phyloP scores from a whole-genome alignment of 2,888 invertebrate species.

The Mythimna pallens region DNA sequence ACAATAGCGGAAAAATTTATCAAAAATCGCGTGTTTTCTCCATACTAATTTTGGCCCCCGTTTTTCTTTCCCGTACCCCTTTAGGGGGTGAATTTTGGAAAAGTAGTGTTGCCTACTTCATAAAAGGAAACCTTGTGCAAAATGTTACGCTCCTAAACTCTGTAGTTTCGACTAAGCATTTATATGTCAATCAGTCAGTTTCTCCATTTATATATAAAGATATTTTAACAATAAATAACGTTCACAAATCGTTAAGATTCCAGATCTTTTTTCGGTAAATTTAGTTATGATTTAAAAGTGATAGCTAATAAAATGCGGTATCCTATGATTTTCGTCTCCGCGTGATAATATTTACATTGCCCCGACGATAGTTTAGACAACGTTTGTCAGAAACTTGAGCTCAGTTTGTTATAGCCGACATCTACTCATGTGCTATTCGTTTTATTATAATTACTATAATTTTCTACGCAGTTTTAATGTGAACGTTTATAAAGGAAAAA shows the following conservation, averaged over 20 bases:
- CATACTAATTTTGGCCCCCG: too few species aligned
- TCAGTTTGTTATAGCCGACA: constrained; percentile 46
- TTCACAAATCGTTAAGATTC: not conserved
- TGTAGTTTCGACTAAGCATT: too few species aligned
- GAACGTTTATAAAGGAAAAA: not conserved
- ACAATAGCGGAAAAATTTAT: too few species aligned
- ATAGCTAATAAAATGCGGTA: constrained; percentile 36
- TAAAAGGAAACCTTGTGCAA: too few species aligned
- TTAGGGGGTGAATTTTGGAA: too few species aligned
- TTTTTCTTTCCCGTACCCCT: too few species aligned
- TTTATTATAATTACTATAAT: constrained; percentile 31
- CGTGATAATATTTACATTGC: constrained; percentile 74
- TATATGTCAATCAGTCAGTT: too few species aligned
- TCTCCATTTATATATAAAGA: too few species aligned
- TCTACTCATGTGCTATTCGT: constrained; percentile 33
- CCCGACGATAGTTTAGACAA: constrained; percentile 69
- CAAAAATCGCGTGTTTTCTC: too few species aligned
- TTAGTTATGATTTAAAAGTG: constrained; percentile 10
- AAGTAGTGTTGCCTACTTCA: too few species aligned
- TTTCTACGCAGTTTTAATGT: constrained; percentile 3
- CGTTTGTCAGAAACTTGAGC: constrained; percentile 68
- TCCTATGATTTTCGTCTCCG: constrained; percentile 62
- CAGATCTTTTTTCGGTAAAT: not conserved
- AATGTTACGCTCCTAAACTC: too few species aligned
- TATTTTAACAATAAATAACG: too few species aligned